Conservation (phyloP, 2,888 invertebrate species). For the Nysson spinosus region DNA sequence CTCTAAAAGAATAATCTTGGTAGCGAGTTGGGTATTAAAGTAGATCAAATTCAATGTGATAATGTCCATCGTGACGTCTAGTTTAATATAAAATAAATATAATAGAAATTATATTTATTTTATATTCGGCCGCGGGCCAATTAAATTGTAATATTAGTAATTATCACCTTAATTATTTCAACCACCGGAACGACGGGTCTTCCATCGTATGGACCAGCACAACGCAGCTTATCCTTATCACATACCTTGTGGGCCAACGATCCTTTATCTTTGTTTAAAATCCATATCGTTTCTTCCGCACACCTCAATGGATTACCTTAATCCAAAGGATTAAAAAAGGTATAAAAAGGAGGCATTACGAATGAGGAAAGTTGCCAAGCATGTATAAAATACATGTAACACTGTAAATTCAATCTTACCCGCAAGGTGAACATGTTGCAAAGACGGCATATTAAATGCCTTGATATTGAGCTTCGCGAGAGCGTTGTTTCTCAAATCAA, state of each 20-base stretch:
- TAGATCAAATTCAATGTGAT: too few species aligned
- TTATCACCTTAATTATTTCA: conserved; percentile 82
- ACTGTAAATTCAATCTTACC: conserved; percentile 70
- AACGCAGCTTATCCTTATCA: conserved; percentile 81
- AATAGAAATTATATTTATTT: too few species aligned
- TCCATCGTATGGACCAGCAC: conserved; percentile 81
- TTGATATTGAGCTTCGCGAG: conserved; percentile 78
- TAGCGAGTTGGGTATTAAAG: too few species aligned
- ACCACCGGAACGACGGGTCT: conserved; percentile 83
- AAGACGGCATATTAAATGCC: conserved; percentile 71
- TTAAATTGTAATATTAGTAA: too few species aligned
- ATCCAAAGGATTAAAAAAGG: not conserved
- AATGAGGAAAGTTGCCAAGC: too few species aligned
- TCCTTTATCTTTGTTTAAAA: conserved; percentile 79
- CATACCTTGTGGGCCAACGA: conserved; percentile 78
- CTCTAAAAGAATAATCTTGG: too few species aligned
- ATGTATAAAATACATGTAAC: not conserved
- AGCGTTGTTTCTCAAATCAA: conserved; percentile 80
- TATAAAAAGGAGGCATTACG: too few species aligned
- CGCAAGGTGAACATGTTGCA: conserved; percentile 78
- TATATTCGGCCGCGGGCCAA: too few species aligned
- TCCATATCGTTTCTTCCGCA: conserved; percentile 82
- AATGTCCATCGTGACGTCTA: too few species aligned
- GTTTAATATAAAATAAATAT: too few species aligned
- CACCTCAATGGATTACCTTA: conserved; percentile 86